phyloP scores from a whole-genome alignment of 2,797 vertebrate species.

The Zonotrichia albicollis region DNA sequence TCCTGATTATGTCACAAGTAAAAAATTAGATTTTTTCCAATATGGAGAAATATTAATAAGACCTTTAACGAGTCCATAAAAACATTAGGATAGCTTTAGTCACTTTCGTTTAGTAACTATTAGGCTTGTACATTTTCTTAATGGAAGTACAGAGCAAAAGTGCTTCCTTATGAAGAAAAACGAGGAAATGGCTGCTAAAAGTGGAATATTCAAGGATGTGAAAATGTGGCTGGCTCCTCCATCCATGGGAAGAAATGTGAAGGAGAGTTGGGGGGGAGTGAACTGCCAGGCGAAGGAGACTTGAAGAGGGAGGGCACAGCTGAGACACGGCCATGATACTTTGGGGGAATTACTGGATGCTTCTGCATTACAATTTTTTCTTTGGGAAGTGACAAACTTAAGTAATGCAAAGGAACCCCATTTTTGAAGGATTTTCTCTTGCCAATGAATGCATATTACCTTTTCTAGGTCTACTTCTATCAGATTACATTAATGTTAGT shows the following conservation, averaged over 20 bases:
- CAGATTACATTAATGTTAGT: neutral
- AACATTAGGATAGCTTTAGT: constrained; percentile 55
- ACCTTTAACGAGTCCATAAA: constrained; percentile 60
- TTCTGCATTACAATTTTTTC: neutral
- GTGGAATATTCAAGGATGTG: constrained; percentile 2
- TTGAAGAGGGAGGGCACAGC: neutral
- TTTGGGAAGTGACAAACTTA: neutral
- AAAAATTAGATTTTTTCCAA: constrained; percentile 62
- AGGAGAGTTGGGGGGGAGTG: neutral
- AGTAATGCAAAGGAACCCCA: neutral
- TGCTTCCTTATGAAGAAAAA: constrained; percentile 54
- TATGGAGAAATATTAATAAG: constrained; percentile 43
- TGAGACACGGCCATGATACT: neutral
- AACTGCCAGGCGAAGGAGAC: neutral
- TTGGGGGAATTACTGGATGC: neutral
- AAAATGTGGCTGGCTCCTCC: neutral
- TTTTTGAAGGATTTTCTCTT: neutral
- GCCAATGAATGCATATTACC: neutral
- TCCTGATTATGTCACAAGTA: constrained; percentile 39
- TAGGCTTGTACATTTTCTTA: constrained; percentile 58
- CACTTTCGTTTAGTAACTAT: constrained; percentile 56
- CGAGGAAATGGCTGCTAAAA: constrained; percentile 30
- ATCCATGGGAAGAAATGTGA: neutral
- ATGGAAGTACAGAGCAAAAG: constrained; percentile 50
- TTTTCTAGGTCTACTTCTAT: neutral